Base-by-base conservation (phyloP, 2,113 vertebrate species). In the Indri indri region DNA sequence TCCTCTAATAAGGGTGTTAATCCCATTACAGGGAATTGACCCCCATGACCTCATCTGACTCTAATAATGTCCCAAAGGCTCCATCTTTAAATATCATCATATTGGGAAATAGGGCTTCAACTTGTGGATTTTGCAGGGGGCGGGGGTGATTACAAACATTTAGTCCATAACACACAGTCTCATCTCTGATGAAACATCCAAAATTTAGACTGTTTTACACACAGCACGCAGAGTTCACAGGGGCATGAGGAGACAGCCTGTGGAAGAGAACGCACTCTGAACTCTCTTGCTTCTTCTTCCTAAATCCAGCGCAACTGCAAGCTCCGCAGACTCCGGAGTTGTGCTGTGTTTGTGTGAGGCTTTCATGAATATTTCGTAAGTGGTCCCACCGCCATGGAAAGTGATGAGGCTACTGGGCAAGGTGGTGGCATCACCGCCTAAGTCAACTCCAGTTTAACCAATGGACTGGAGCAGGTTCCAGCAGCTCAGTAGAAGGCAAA, bases 401-500 rank as follows among this genome's bases (percentile, higher is more conserved):
- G 22, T 52, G 50, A 34, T 65, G 17, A 94, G 50, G 40, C 12
- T 32, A 9, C 30, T n/a, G 50, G 57, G 59, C 37, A 18, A 61
- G 66, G 27, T 34, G 45, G 23, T n/a, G 50, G 1, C 59, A 42
- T 88, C 10, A 34, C 54, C 34, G 14, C 73, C 65, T 90, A 74
- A 90, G 45, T 84, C 63, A 61, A 50, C 76, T 91, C 20, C 30
- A 27, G 61, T 57, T 88, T 73, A 40, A 23, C 45, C 93, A n/a
- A 30, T 47, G 59, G 47, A 63, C 66, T 45, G 42, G 47, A 25
- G 13, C 14, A 90, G 25, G 8, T 37, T 74, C 80, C n/a, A 57
- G 61, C 45, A 88, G 37, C 8, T 63, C 70, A 82, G 63, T 23
- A 80, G 32, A 80, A 90, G 30, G 84, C 32, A 80, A 89, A 90